phyloP scores from a whole-genome alignment of 1,140 invertebrate species.

The Sipha flava region DNA sequence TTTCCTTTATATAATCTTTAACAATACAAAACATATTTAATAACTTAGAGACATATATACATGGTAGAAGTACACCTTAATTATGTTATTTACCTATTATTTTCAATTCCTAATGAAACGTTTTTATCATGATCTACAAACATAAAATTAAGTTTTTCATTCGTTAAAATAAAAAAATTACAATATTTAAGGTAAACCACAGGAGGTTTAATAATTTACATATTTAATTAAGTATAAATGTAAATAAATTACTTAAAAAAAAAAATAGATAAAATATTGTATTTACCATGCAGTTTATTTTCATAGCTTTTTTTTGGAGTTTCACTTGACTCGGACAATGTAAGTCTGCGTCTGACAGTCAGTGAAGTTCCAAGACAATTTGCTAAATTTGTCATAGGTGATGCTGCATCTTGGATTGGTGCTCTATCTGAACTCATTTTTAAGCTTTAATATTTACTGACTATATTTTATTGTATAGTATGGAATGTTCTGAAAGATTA shows the following conservation, averaged over 20 bases:
- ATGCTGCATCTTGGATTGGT: neutral
- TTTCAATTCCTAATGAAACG: neutral
- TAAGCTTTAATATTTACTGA: neutral
- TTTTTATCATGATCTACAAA: conserved; percentile 8
- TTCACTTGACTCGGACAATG: conserved; percentile 16
- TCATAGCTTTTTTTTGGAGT: conserved; percentile 21
- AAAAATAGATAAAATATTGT: neutral
- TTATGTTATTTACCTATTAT: neutral
- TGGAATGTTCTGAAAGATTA: neutral
- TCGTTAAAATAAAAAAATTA: neutral
- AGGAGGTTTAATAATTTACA: too few species aligned
- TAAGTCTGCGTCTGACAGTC: conserved; percentile 5
- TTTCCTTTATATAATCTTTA: conserved; percentile 5
- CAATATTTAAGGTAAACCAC: too few species aligned
- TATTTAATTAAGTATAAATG: too few species aligned
- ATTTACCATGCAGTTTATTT: neutral
- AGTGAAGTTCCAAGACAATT: conserved; percentile 6
- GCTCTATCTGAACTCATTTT: conserved; percentile 6
- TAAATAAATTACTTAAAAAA: too few species aligned
- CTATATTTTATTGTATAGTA: neutral
- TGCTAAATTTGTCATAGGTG: conserved; percentile 19
- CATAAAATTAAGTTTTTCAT: neutral
- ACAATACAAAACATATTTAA: neutral
- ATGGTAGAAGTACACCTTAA: neutral
- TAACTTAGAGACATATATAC: neutral